Percentiles rank a stretch among this genome's conserved stretches.
phyloP scores from a whole-genome alignment of 2,113 vertebrate genomes.

The Odontophorus gujanensis region DNA sequence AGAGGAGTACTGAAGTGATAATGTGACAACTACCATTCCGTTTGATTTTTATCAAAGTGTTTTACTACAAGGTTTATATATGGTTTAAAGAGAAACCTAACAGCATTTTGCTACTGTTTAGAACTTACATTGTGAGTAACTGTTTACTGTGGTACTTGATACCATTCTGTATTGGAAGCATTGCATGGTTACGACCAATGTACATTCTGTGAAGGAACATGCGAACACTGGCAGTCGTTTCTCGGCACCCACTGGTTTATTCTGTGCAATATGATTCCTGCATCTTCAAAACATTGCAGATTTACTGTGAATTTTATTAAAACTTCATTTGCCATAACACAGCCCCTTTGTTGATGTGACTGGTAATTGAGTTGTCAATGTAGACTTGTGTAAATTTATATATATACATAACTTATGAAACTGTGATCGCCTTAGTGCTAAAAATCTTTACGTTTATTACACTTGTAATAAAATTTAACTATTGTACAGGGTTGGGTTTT shows the following conservation, averaged over 20 bases:
- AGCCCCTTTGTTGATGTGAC: constrained; percentile 75
- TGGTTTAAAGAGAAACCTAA: constrained; percentile 76
- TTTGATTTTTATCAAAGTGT: constrained; percentile 71
- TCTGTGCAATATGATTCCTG: constrained; percentile 88
- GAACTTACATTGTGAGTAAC: constrained; percentile 78
- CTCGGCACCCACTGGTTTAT: constrained; percentile 77
- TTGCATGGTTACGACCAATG: constrained; percentile 83
- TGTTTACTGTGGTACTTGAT: constrained; percentile 82
- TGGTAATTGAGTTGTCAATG: constrained; percentile 63
- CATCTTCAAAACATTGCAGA: constrained; percentile 82
- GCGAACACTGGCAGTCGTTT: constrained; percentile 75
- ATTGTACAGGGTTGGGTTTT: background rate
- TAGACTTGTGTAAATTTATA: constrained; percentile 80
- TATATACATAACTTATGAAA: constrained; percentile 78
- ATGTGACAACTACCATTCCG: constrained; percentile 53
- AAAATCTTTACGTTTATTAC: constrained; percentile 76
- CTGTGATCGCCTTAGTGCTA: constrained; percentile 77
- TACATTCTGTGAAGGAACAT: constrained; percentile 85
- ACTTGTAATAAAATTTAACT: constrained; percentile 82
- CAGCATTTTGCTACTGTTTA: constrained; percentile 77
- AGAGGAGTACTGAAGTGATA: constrained; percentile 87
- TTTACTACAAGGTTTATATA: constrained; percentile 73
- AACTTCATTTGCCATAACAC: constrained; percentile 82
- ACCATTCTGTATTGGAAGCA: constrained; percentile 79
- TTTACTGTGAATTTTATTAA: constrained; percentile 87